phyloP scores from a whole-genome alignment of 2,797 vertebrate species.

The Rhabdophis nuchalis region DNA sequence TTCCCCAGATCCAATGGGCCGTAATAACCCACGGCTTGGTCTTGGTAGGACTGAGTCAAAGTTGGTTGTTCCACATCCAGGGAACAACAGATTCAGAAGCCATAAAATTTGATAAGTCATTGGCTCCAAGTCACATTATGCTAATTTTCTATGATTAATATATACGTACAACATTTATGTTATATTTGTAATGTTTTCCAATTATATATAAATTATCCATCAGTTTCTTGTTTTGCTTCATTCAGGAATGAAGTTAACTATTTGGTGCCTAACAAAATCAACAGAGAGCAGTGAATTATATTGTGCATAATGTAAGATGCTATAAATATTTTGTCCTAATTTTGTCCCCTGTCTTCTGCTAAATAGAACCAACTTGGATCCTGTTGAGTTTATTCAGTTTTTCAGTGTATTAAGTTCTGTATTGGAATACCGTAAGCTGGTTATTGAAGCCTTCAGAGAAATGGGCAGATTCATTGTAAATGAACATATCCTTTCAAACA shows the following conservation, averaged over 20 bases:
- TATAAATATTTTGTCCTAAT: not conserved
- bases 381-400: constrained; percentile 69
- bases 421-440: constrained; percentile 74
- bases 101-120: not conserved
- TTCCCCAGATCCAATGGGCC: not conserved
- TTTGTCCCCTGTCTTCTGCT: not conserved
- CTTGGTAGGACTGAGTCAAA: not conserved
- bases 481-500: constrained; percentile 71
- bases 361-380: constrained; percentile 73
- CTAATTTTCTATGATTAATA: not conserved
- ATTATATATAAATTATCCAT: not conserved
- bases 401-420: constrained; percentile 77
- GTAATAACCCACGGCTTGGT: not conserved
- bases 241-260: not conserved
- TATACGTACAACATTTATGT: not conserved
- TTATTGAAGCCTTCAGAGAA: constrained; percentile 65
- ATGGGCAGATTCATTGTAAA: constrained; percentile 70
- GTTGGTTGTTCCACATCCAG: not conserved
- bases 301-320: not conserved
- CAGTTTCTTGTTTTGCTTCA: not conserved
- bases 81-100: not conserved
- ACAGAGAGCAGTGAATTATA: not conserved
- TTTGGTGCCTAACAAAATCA: constrained; percentile 1
- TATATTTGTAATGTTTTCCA: not conserved
- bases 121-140: not conserved